These are phyloP conservation scores for Anguilla rostrata DNA, from an alignment of 2,113 vertebrate species.

Conservation along the genomic window DNA sequence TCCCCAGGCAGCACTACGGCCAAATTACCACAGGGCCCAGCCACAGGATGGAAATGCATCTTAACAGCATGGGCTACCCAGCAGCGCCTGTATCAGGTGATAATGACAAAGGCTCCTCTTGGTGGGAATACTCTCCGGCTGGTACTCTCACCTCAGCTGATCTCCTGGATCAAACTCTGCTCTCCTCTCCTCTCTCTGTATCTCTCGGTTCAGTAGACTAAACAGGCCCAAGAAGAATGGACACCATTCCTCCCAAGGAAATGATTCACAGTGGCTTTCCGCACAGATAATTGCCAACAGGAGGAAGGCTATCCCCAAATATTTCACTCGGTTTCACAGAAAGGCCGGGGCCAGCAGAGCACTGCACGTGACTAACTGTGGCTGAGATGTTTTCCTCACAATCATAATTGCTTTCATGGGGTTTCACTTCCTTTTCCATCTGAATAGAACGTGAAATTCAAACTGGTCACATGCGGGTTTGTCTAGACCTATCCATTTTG, in stretches of 20 bases:
- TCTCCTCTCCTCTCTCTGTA: conserved; percentile 16
- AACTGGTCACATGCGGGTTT: neutral
- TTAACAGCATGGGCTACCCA: no score
- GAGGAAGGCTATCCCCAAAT: conserved; percentile 45
- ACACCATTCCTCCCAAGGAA: conserved; percentile 62
- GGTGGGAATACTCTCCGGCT: neutral
- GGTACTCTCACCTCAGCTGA: conserved; percentile 35
- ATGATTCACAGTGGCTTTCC: conserved; percentile 54
- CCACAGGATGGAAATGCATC: no score
- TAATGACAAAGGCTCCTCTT: neutral
- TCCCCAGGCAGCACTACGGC: no score
- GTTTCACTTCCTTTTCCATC: neutral
- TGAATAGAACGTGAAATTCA: neutral
- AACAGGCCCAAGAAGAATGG: conserved; percentile 55
- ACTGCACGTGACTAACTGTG: conserved; percentile 45
- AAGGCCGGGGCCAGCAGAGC: conserved; percentile 44
- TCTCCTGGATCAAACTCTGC: conserved; percentile 44
- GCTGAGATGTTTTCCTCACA: conserved; percentile 44
- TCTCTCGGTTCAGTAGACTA: conserved; percentile 58
- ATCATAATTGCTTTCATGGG: conserved; percentile 30
- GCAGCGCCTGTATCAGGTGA: neutral
- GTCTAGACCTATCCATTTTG: neutral
- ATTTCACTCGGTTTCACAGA: conserved; percentile 31
- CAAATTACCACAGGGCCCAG: neutral
- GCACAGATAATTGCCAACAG: conserved; percentile 53